Evolutionary conservation across 2,888 invertebrate species (phyloP).

Genomic region (Mesochorus sp.): DNA sequence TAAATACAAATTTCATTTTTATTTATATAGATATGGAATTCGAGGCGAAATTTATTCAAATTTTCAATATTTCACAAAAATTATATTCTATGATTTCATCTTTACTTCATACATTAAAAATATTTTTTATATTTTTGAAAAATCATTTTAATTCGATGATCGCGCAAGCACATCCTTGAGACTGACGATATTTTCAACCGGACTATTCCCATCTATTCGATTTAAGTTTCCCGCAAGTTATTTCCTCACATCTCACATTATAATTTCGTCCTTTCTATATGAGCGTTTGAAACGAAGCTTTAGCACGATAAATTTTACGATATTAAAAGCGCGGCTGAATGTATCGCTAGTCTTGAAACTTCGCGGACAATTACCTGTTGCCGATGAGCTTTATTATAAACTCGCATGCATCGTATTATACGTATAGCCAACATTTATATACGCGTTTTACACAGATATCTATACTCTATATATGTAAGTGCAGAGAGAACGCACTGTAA

Average conservation of each 20-base stretch:
- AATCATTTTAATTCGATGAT: too few relatives aligned
- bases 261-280: not conserved
- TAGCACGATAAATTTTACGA: constrained; percentile 36
- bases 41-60: too few relatives aligned
- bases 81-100: too few relatives aligned
- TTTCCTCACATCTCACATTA: not conserved
- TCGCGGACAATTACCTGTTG: constrained; percentile 48
- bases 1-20: too few relatives aligned
- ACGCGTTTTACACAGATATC: not conserved
- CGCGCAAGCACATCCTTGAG: too few relatives aligned
- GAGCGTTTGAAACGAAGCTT: not conserved
- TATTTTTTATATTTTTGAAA: too few relatives aligned
- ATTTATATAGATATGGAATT: too few relatives aligned
- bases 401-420: not conserved
- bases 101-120: too few relatives aligned
- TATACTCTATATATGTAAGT: constrained; percentile 1
- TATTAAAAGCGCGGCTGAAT: constrained; percentile 15
- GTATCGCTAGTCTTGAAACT: constrained; percentile 30
- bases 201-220: too few relatives aligned
- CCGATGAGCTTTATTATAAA: constrained; percentile 32
- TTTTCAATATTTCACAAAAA: too few relatives aligned
- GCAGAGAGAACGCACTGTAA: not conserved
- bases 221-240: not conserved
- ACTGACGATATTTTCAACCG: too few relatives aligned
- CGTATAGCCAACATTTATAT: not conserved